Base-by-base conservation (phyloP, 2,888 invertebrate species). In the Drosophila leonis region DNA sequence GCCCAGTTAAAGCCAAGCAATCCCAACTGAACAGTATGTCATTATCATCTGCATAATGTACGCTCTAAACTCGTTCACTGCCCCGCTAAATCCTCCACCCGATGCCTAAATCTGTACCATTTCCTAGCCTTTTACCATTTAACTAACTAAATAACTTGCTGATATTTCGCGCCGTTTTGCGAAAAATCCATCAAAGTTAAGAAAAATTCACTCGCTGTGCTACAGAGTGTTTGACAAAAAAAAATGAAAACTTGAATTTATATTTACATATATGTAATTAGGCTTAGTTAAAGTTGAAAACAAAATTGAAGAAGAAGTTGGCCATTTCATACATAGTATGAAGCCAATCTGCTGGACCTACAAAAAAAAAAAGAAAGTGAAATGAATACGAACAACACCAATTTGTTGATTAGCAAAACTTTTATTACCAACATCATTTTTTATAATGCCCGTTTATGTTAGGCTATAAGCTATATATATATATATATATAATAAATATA, bases 391-490 rank as follows among this genome's bases (percentile, higher is more conserved):
- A 71, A 54, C 69, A 84, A 90, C 90, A 84, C 88, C 90, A 84
- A 88, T 79, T 84, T 81, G 84, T 82, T 87, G 78, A 82, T 64
- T 73, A 81, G 69, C 57, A 70, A 83, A 70, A 68, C 54, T 67
- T 84, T 82, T 82, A 84, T 72, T 73, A 82, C 74, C 81, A 65
- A 77, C 65, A 70, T 79, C 44, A 73, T 72, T 65, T 48, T 76
- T 79, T 84, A 78, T 79, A 88, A 84, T 87, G 85, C 77, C 79
- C 76, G 62, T 84, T 71, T 87, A 85, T 82, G 76, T 63, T 90
- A 84, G 88, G 85, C 79, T 78, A 72, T 88, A 90, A 90, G 83
- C 83, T 85, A 88, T 60, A 76, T 79, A 73, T 63, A 76, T 79
- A 73, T 63, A 83, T 71, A 72, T 65, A 62, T 55, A 64, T 62